phyloP scores from a whole-genome alignment of 2,797 vertebrate genomes.

The Pachyuromys duprasi region DNA sequence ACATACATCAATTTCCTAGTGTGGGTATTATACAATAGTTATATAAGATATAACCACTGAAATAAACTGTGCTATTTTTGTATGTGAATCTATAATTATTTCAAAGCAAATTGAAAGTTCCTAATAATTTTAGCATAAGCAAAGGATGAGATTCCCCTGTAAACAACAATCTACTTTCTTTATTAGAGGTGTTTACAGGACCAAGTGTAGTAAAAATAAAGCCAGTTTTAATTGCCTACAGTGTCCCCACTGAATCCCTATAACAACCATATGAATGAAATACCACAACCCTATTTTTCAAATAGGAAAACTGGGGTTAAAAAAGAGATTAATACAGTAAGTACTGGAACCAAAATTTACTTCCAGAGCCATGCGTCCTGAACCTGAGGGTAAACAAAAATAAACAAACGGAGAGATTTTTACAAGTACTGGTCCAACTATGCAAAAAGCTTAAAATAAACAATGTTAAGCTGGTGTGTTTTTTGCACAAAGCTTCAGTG shows the following conservation, averaged over 20 bases:
- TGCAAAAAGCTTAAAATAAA: slow-evolving; percentile 40
- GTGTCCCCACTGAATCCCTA: slow-evolving; percentile 11
- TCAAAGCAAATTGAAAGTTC: slow-evolving; percentile 60
- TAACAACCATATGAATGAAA: slow-evolving; percentile 41
- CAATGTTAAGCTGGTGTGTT: slow-evolving; percentile 35
- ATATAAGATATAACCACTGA: slow-evolving; percentile 55
- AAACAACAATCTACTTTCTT: slow-evolving; percentile 54
- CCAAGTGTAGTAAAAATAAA: slow-evolving; percentile 12
- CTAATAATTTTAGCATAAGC: slow-evolving; percentile 49
- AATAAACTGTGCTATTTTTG: slow-evolving; percentile 29
- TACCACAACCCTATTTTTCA: slow-evolving; percentile 28
- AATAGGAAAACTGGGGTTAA: slow-evolving; percentile 47
- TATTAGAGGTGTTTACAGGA: slow-evolving; percentile 19
- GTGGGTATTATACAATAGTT: slow-evolving; percentile 58
- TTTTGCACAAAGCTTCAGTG: slow-evolving; percentile 18
- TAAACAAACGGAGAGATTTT: slow-evolving; percentile 5
- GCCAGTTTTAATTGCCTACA: slow-evolving; percentile 32
- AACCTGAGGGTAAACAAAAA: neutral
- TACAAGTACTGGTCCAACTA: neutral
- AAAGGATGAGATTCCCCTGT: slow-evolving; percentile 8
- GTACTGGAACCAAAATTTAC: neutral
- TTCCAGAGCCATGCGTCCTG: slow-evolving; percentile 39
- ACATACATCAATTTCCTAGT: slow-evolving; percentile 49
- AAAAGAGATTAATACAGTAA: neutral
- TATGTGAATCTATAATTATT: slow-evolving; percentile 54